Evolutionary conservation across 2,113 vertebrate genomes (phyloP).

Genomic region (Actenoides hombroni): DNA sequence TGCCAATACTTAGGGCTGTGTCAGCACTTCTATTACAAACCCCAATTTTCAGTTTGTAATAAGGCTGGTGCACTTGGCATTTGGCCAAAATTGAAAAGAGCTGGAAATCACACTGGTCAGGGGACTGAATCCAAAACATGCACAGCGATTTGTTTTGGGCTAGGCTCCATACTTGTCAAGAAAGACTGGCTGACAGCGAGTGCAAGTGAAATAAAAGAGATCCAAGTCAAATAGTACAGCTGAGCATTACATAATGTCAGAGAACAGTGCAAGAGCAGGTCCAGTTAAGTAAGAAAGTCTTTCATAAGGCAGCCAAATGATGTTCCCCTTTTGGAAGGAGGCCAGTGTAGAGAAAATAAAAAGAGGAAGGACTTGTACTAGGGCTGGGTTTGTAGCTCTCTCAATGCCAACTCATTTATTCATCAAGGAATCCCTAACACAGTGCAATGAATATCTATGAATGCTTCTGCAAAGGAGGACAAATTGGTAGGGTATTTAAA

Average conservation of each 20-base stretch:
- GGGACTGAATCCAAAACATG: conserved; percentile 10
- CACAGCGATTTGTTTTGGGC: conserved; percentile 39
- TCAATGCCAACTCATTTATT: not conserved
- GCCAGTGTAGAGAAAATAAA: not conserved
- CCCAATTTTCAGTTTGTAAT: conserved; percentile 1
- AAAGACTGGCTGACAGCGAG: conserved; percentile 23
- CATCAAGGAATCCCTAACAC: not conserved
- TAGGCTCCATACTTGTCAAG: conserved; percentile 12
- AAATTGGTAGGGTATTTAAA: not conserved
- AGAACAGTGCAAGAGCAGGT: not conserved
- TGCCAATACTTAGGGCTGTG: conserved; percentile 28
- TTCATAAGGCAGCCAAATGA: conserved; percentile 3
- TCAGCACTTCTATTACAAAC: conserved; percentile 55
- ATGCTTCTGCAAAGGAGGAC: not conserved
- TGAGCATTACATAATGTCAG: conserved; percentile 7
- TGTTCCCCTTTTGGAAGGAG: not conserved
- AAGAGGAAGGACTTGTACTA: not conserved
- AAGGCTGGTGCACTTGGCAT: conserved; percentile 19
- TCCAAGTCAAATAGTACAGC: not conserved
- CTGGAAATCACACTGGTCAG: conserved; percentile 32
- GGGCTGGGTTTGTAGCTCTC: not conserved
- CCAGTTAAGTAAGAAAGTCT: conserved; percentile 3
- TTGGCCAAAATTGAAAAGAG: not conserved
- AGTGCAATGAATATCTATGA: not conserved
- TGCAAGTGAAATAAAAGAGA: not conserved